phyloP scores from a whole-genome alignment of 1,140 invertebrate species.

The Bombus haemorrhoidalis region DNA sequence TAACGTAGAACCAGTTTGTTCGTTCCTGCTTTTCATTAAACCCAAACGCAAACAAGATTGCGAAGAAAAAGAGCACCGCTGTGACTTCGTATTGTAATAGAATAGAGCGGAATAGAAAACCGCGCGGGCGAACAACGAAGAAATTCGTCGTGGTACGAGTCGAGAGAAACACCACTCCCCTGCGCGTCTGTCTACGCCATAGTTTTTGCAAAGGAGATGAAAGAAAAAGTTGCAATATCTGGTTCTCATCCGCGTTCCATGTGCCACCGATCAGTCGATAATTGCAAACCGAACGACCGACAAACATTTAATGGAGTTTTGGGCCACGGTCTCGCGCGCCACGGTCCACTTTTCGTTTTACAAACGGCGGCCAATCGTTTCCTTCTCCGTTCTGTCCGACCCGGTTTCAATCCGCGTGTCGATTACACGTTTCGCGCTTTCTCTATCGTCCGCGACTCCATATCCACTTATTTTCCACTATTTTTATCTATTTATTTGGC shows the following conservation, averaged over 20 bases:
- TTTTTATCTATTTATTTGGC: background rate
- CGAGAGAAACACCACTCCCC: too few relatives aligned
- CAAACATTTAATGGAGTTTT: slow-evolving; percentile 9
- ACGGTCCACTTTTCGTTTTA: slow-evolving; percentile 6
- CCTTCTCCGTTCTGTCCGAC: background rate
- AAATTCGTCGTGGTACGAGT: background rate
- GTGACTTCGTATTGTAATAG: background rate
- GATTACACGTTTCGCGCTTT: slow-evolving; percentile 31
- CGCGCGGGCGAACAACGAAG: background rate
- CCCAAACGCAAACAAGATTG: background rate
- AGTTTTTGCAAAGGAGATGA: background rate
- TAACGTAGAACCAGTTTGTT: background rate
- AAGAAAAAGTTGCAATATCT: slow-evolving; percentile 1
- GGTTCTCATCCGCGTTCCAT: background rate
- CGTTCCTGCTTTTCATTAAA: slow-evolving; percentile 27
- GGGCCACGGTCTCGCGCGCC: slow-evolving; percentile 2
- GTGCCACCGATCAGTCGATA: background rate
- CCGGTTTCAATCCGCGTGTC: slow-evolving; percentile 5
- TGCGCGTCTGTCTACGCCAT: background rate
- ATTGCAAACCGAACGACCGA: slow-evolving; percentile 14
- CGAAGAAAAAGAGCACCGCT: background rate
- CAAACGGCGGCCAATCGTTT: background rate
- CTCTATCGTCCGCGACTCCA: background rate
- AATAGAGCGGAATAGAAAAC: background rate
- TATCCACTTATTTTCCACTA: background rate